Base-by-base conservation (phyloP, 2,797 vertebrate species). In the Xenopus petersii region DNA sequence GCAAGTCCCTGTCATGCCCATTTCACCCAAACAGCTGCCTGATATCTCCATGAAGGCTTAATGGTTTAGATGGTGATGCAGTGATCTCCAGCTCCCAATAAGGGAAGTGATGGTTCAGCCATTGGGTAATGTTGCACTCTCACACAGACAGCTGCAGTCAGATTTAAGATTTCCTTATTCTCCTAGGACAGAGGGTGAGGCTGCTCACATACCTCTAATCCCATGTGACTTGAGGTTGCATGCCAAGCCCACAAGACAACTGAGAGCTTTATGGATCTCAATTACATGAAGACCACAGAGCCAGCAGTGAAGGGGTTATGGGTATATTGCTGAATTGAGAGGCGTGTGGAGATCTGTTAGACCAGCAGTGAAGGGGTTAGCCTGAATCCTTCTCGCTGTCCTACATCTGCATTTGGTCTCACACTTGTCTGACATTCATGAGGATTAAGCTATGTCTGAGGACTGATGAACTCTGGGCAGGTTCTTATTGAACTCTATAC, bases 161-260 rank as follows among this genome's bases (percentile, higher is more conserved):
- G 17, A n/a, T 42, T 42, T 42, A 42, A 9, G 36, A 3, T 42
- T 9, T 42, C 36, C 36, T 42, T 42, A 42, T 42, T 9, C 36
- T 42, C 36, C 36, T 42, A 42, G 54, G 21, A 30, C 48, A 15
- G 33, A 48, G 75, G 70, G 66, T 64, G 69, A 66, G 73, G 70
- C 74, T 12, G 8, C 49, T 79, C 56, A 58, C 81, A 78, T 83
- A 75, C 73, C 46, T 74, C 80, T 55, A 73, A 46, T 12, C 72
- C 16, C 70, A 71, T 73, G 61, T 80, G 78, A 80, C 64, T 64
- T 16, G 15, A 51, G 21, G 59, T 51, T 36, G 74, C 16, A 63
- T 69, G 51, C 66, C 75, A 58, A 16, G 7, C 48, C 58, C 58
- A 3, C 16, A 16, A 49, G 33, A 73, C 12, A 68, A 72, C 24